Percentiles rank a stretch among this genome's conserved stretches.
Evolutionary conservation across 2,888 invertebrate genomes (phyloP).

Genomic region (Eilema griseolum): DNA sequence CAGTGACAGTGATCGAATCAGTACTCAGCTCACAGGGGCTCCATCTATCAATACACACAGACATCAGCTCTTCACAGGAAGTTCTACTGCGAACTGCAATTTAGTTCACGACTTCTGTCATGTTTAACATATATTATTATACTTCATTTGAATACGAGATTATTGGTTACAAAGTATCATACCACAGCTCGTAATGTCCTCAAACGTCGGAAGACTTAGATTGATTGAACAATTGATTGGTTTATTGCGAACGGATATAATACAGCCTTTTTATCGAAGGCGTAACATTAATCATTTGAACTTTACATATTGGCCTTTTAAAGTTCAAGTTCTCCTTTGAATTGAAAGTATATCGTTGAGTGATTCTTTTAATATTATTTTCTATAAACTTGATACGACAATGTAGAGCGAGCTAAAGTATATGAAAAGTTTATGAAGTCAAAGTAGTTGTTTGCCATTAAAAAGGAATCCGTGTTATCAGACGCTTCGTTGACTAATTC

Average conservation of each 20-base stretch:
- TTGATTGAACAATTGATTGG: neutral
- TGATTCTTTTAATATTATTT: neutral
- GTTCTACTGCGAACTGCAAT: too few species aligned
- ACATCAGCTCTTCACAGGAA: too few species aligned
- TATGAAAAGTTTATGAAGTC: neutral
- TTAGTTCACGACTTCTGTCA: neutral
- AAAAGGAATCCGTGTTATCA: too few species aligned
- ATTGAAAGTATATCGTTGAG: neutral
- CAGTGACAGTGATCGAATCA: too few species aligned
- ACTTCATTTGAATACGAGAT: neutral
- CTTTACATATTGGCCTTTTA: neutral
- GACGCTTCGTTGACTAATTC: too few species aligned
- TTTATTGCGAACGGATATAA: neutral
- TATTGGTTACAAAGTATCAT: neutral
- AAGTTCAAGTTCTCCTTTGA: slow-evolving; percentile 4
- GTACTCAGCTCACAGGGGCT: too few species aligned
- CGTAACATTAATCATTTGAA: neutral
- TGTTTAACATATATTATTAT: neutral
- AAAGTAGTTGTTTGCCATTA: too few species aligned
- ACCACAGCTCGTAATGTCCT: neutral
- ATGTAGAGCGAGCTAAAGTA: neutral
- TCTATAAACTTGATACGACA: neutral
- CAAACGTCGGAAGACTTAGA: neutral
- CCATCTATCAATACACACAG: too few species aligned
- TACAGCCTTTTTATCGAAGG: neutral